phyloP scores from a whole-genome alignment of 64 coral and sea anemone species.

The Astreopora myriophthalma region DNA sequence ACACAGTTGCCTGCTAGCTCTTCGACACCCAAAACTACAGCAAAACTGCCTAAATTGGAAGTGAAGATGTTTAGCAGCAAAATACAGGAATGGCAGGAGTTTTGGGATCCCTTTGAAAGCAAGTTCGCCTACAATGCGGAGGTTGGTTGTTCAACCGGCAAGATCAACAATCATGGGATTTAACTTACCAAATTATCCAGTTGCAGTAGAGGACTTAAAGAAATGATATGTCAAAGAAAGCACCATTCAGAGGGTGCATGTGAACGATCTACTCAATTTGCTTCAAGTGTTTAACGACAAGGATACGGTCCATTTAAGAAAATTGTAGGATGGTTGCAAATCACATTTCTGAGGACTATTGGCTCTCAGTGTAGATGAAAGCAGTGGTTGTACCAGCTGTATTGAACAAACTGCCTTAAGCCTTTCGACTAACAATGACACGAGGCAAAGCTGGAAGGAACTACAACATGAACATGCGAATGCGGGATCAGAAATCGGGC shows the following conservation, averaged over 20 bases:
- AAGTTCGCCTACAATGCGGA: background rate
- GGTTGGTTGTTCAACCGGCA: background rate
- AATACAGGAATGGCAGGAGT: conserved; percentile 26
- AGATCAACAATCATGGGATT: background rate
- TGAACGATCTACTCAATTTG: background rate
- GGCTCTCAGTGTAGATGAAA: background rate
- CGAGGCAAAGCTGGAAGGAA: background rate
- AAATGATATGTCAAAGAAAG: conserved; percentile 19
- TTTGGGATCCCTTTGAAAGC: conserved; percentile 55
- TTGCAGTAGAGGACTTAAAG: background rate
- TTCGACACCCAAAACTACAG: background rate
- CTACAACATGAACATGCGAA: background rate
- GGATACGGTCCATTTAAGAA: background rate
- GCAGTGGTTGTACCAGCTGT: background rate
- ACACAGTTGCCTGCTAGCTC: too few relatives aligned
- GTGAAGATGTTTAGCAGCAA: conserved; percentile 34
- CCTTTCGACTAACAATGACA: background rate
- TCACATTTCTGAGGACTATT: conserved; percentile 3
- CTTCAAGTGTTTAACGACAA: background rate
- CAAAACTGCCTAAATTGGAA: conserved; percentile 48
- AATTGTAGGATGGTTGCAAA: background rate
- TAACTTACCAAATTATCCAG: conserved; percentile 13
- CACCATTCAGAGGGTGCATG: background rate
- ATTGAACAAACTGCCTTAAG: conserved; percentile 21
- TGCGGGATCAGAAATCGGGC: background rate